Evolutionary conservation across 2,888 invertebrate species (phyloP), one percentile per base, ranked within the genome.

Genomic region (Caenorhabditis drosophilae): DNA sequence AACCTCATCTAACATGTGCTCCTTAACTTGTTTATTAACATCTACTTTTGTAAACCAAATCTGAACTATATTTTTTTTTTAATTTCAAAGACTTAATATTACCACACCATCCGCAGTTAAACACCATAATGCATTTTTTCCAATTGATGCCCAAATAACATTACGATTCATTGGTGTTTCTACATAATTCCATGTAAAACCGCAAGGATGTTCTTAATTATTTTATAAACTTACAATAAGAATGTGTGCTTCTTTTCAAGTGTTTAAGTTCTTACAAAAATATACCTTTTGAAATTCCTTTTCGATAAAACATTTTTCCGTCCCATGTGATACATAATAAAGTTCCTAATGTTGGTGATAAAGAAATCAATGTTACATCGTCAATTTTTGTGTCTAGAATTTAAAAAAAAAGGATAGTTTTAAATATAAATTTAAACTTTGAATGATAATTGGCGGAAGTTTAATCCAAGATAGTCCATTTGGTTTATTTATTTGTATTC

Each of bases 321-420:
- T 69, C 68, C 69, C 67, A 70, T 12, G 70, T 70, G 16, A 63
- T 55, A 44, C 62, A 63, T 4, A 70, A 2, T n/a, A 70, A 55
- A 6, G 64, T 58, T 23, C 54, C 61, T 11, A 60, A 34, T 4
- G 50, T 47, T 0, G 66, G 57, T 15, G 68, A 60, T 18, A 50
- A 53, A 16, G 60, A 26, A 9, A 68, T 48, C 4, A 67, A 47
- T 11, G 62, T 67, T 25, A 73, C 47, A 40, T 73, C 73, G 41
- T 67, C 73, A 0, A 48, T 35, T 18, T 67, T 64, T 1, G 35
- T 45, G 12, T 27, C 57, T 55, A 22, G 16, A 47, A 48, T 42
- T 42, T 6, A 16, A 38, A 18, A 23, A 35, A 35, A 40, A 57
- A 2, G n/a, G n/a, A n/a, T 16, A 40, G 22, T 11, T 23, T 35